phyloP scores from a whole-genome alignment of 2,888 invertebrate species.

The Drosophila subsilvestris region DNA sequence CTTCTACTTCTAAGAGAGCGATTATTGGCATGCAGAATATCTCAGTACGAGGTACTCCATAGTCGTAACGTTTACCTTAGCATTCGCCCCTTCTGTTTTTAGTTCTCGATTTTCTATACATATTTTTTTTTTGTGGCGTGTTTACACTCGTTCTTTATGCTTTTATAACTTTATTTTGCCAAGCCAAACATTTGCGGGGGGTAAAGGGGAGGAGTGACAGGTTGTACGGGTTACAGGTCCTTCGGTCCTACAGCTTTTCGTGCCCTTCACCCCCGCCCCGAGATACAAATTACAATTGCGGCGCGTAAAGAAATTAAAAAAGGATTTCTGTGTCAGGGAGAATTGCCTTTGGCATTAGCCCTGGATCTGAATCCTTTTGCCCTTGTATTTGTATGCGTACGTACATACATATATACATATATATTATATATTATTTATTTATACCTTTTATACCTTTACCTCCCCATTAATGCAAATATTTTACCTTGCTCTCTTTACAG shows the following conservation, averaged over 20 bases:
- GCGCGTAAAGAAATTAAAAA: slow-evolving; percentile 72
- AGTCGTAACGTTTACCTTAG: neutral
- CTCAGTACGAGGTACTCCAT: neutral
- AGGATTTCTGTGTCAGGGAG: slow-evolving; percentile 53
- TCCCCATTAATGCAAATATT: slow-evolving; percentile 74
- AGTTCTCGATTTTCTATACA: slow-evolving; percentile 41
- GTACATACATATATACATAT: slow-evolving; percentile 13
- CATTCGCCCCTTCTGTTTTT: slow-evolving; percentile 10
- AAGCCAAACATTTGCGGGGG: slow-evolving; percentile 55
- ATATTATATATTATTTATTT: slow-evolving; percentile 57
- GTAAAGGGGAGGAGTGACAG: too few species aligned
- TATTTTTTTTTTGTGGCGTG: slow-evolving; percentile 51
- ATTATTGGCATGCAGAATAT: too few species aligned
- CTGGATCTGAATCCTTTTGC: slow-evolving; percentile 4
- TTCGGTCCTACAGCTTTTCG: slow-evolving; percentile 12
- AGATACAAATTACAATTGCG: slow-evolving; percentile 76
- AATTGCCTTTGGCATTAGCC: slow-evolving; percentile 18
- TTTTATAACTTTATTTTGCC: slow-evolving; percentile 79
- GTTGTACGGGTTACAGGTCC: neutral
- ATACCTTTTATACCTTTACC: slow-evolving; percentile 53
- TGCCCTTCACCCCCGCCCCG: neutral
- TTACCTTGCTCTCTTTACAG: slow-evolving; percentile 61
- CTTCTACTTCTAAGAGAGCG: too few species aligned
- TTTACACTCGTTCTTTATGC: slow-evolving; percentile 63
- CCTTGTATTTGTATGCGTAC: slow-evolving; percentile 4